A percentile compares a stretch with the other conserved stretches of the same genome.
Conservation (phyloP, 2,888 invertebrate species). For the Nycteola revayana region DNA sequence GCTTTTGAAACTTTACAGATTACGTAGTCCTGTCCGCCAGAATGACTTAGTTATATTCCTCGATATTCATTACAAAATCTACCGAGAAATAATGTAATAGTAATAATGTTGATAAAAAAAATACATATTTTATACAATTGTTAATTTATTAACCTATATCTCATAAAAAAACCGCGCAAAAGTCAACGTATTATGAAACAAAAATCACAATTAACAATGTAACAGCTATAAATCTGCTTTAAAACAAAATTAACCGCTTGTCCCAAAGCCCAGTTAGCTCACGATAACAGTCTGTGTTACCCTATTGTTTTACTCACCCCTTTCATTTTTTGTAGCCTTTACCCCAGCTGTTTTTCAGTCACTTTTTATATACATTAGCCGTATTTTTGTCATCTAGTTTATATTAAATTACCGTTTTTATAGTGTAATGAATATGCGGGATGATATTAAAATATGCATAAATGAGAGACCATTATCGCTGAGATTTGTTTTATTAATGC, state of each 20-base stretch:
- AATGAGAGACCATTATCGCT: conserved; percentile 67
- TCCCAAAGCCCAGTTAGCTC: conserved; percentile 65
- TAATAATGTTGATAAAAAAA: too few relatives aligned
- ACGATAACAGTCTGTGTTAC: conserved; percentile 63
- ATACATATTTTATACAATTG: too few relatives aligned
- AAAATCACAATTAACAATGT: conserved; percentile 23
- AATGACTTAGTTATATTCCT: too few relatives aligned
- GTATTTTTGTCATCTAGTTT: conserved; percentile 77
- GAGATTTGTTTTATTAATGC: conserved; percentile 44
- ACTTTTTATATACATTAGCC: conserved; percentile 68
- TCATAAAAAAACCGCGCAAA: too few relatives aligned
- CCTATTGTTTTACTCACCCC: conserved; percentile 68
- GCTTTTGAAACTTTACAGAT: too few relatives aligned
- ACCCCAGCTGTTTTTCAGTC: conserved; percentile 52
- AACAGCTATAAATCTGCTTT: conserved; percentile 62
- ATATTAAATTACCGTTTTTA: conserved; percentile 80
- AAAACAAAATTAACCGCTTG: conserved; percentile 72
- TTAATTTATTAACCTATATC: too few relatives aligned
- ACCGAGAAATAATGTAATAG: too few relatives aligned
- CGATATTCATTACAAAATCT: too few relatives aligned
- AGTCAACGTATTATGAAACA: conserved; percentile 16
- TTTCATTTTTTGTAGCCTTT: conserved; percentile 47
- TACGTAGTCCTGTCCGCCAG: too few relatives aligned
- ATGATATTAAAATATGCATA: conserved; percentile 60
- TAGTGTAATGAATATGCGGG: conserved; percentile 77